These are phyloP conservation scores for Dromas ardeola DNA, from an alignment of 2,113 vertebrate species.

Conservation along the genomic window DNA sequence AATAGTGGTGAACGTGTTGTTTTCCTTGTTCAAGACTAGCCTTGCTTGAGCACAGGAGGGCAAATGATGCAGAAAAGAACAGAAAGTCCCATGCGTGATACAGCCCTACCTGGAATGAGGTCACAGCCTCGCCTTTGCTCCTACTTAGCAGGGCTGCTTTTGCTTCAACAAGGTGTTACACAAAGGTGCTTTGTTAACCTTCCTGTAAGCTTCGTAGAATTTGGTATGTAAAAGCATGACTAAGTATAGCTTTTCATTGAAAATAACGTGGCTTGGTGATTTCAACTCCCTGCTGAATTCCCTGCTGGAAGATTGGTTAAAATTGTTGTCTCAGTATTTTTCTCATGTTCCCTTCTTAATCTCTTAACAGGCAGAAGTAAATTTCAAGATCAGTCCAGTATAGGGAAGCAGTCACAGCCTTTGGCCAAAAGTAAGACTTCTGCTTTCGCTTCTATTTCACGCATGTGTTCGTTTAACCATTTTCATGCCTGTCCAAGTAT, in stretches of 20 bases:
- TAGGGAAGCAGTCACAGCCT: background rate
- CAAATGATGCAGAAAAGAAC: background rate
- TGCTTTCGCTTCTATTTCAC: background rate
- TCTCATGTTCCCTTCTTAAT: background rate
- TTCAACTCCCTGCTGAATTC: background rate
- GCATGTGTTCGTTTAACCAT: background rate
- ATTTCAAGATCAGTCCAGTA: background rate
- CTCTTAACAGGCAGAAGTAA: conserved; percentile 13
- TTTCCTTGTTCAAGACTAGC: background rate
- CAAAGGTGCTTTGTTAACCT: background rate
- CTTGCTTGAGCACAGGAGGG: background rate
- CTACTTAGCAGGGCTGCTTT: background rate
- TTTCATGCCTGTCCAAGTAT: background rate
- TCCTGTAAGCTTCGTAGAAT: background rate
- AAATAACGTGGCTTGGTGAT: background rate
- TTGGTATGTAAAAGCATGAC: background rate
- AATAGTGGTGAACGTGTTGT: accelerated
- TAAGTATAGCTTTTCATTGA: background rate
- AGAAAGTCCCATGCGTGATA: background rate
- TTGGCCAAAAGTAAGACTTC: conserved; percentile 56
- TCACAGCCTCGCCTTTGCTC: background rate
- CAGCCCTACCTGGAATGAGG: background rate
- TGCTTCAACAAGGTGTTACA: background rate
- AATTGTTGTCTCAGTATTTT: background rate
- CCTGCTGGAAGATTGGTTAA: background rate